phyloP scores from a whole-genome alignment of 2,797 vertebrate species.

The Emydoidea blandingii region DNA sequence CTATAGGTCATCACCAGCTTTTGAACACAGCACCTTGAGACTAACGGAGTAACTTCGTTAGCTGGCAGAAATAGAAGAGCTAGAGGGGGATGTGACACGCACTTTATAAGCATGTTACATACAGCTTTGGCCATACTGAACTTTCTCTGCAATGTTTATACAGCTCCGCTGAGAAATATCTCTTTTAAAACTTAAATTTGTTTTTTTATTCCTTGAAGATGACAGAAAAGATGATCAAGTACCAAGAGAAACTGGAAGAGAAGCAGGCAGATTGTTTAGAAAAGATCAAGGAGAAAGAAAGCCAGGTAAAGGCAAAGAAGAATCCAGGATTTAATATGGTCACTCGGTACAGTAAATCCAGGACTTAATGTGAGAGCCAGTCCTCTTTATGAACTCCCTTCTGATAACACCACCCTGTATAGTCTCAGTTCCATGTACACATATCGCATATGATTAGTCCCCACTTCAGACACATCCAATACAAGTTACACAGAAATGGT shows the following conservation, averaged over 20 bases:
- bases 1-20: background rate
- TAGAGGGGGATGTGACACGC: background rate
- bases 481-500: accelerated
- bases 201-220: slow-evolving; percentile 77
- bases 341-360: background rate
- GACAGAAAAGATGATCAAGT: slow-evolving; percentile 81
- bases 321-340: background rate
- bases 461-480: background rate
- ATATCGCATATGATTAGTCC: background rate
- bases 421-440: background rate
- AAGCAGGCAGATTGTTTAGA: slow-evolving; percentile 90
- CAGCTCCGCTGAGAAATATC: background rate
- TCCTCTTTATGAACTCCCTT: background rate
- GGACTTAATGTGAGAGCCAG: accelerated
- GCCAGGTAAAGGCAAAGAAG: slow-evolving; percentile 81
- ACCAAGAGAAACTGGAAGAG: slow-evolving; percentile 88
- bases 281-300: slow-evolving; percentile 86
- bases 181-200: background rate
- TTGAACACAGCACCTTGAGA: background rate
- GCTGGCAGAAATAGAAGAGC: background rate
- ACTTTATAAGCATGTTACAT: background rate
- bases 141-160: background rate
- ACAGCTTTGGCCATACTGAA: background rate
- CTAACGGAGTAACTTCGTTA: accelerated
- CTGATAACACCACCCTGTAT: background rate